Evolutionary conservation across 37 sponge, comb jelly and placozoan species (phyloP).

Genomic region (Tethya wilhelma): DNA sequence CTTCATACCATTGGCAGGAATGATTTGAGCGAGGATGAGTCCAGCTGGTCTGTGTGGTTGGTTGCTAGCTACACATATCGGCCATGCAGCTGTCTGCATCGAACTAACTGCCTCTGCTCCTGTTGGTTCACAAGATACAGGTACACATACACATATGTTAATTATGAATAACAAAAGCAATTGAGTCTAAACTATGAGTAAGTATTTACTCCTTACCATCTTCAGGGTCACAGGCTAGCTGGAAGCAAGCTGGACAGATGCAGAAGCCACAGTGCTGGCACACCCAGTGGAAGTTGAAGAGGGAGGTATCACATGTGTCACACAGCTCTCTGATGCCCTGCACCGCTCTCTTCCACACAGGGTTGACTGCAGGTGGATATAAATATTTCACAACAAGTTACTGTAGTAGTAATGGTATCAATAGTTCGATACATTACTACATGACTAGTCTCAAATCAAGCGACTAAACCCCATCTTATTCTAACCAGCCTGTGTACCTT

Average conservation of each 20-base stretch:
- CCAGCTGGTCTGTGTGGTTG: constrained; percentile 47
- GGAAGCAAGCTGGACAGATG: constrained; percentile 89
- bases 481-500: constrained; percentile 29
- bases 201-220: constrained; percentile 41
- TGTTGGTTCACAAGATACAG: not conserved
- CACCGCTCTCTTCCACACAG: constrained; percentile 88
- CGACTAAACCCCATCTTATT: not conserved
- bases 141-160: no score
- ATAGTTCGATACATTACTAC: no score
- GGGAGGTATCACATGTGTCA: constrained; percentile 92
- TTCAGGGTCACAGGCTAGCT: constrained; percentile 34
- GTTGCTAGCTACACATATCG: constrained; percentile 30
- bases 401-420: no score
- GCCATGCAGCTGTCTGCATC: constrained; percentile 46
- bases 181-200: not conserved
- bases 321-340: constrained; percentile 91
- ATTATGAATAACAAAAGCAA: no score
- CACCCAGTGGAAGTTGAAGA: constrained; percentile 94
- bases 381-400: not conserved
- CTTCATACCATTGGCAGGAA: constrained; percentile 76
- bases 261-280: constrained; percentile 92
- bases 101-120: constrained; percentile 50
- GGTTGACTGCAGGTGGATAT: constrained; percentile 8
- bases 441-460: no score
- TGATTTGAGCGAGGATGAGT: constrained; percentile 70